These are phyloP conservation scores for Ctenomys sociabilis DNA, from an alignment of 2,113 vertebrate genomes.

Conservation along the genomic window DNA sequence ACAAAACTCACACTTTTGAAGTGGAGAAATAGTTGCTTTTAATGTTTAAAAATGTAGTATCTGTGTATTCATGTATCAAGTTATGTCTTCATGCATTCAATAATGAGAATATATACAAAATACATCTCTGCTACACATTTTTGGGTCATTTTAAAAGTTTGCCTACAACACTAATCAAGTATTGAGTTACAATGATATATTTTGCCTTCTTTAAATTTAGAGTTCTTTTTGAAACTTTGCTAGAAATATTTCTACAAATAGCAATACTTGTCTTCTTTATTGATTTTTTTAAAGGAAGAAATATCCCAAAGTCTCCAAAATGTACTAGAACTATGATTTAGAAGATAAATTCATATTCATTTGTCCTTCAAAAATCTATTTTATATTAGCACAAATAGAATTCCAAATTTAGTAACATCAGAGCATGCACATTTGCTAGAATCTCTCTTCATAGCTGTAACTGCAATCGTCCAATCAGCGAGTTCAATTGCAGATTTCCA, in stretches of 20 bases:
- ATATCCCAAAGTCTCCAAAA: not conserved
- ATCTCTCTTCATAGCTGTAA: not conserved
- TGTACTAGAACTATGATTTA: not conserved
- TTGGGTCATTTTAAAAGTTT: not conserved
- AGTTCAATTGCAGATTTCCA: not conserved
- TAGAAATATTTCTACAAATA: not conserved
- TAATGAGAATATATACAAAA: not conserved
- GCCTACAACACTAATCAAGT: not conserved
- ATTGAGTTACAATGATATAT: not conserved
- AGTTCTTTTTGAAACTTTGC: not conserved
- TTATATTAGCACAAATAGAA: not conserved
- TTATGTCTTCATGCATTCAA: not conserved
- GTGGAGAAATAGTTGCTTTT: not conserved
- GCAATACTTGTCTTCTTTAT: not conserved
- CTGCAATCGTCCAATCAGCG: not conserved
- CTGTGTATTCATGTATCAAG: not conserved
- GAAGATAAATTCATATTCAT: not conserved
- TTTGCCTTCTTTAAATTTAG: not conserved
- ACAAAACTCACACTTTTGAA: not conserved
- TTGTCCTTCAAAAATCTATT: not conserved
- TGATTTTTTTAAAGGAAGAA: not conserved
- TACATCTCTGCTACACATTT: not conserved
- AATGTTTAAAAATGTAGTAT: not conserved
- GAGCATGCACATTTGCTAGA: not conserved
- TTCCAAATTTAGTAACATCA: not conserved